phyloP scores from a whole-genome alignment of 2,797 vertebrate genomes.

The Helostoma temminkii region DNA sequence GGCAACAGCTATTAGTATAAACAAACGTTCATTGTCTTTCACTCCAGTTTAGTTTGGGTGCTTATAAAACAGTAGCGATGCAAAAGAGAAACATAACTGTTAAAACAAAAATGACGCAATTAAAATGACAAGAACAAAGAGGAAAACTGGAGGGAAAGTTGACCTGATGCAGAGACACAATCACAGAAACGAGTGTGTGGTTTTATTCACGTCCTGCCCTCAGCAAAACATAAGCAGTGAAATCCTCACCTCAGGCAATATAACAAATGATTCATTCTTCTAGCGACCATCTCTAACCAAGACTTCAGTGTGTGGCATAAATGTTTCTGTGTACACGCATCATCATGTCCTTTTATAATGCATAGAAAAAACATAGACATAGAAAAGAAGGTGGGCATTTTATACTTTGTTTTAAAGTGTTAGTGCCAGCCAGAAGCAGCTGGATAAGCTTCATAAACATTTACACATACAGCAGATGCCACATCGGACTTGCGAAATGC shows the following conservation, averaged over 20 bases:
- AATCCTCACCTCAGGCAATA: constrained; percentile 45
- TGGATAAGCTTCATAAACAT: no score
- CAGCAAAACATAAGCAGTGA: constrained; percentile 51
- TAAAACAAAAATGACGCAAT: constrained; percentile 10
- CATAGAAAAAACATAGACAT: no score
- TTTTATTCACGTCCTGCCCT: constrained; percentile 29
- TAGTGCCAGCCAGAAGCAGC: no score
- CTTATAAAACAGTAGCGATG: constrained; percentile 22
- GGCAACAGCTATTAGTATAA: constrained; percentile 27
- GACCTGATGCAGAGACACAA: constrained; percentile 20
- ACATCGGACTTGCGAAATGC: no score
- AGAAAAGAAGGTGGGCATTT: no score
- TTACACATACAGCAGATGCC: no score
- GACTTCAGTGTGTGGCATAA: constrained; percentile 7
- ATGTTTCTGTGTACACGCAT: background rate
- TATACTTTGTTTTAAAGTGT: no score
- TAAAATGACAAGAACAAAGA: constrained; percentile 7
- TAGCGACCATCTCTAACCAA: constrained; percentile 9
- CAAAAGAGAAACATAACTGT: constrained; percentile 3
- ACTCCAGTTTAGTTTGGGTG: constrained; percentile 21
- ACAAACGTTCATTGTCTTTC: constrained; percentile 26
- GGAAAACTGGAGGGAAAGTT: constrained; percentile 3
- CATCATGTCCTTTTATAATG: constrained; percentile 1
- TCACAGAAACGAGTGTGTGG: background rate
- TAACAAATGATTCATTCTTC: constrained; percentile 33